Conservation (phyloP, 2,113 vertebrate genomes). For the Vulpes vulpes region DNA sequence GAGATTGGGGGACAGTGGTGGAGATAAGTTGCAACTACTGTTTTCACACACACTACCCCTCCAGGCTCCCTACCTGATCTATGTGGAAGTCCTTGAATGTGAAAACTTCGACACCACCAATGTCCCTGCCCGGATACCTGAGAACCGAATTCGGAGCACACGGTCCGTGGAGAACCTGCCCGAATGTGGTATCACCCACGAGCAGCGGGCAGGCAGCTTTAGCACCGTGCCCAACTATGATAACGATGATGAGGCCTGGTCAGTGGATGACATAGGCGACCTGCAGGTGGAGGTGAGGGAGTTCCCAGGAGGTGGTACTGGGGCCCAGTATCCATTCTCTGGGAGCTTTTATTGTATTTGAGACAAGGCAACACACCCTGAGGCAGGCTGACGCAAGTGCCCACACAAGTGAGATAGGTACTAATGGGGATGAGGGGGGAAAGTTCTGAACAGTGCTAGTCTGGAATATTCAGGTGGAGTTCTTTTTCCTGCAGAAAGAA, state of each 20-base stretch:
- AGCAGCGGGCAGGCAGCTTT: conserved; percentile 94
- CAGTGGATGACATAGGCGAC: conserved; percentile 96
- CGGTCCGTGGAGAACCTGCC: conserved; percentile 97
- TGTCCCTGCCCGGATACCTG: conserved; percentile 94
- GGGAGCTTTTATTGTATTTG: neutral
- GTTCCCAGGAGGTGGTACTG: neutral
- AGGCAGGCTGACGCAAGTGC: neutral
- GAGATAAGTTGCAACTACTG: neutral
- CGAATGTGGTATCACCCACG: conserved; percentile 92
- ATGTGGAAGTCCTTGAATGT: conserved; percentile 97
- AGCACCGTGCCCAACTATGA: conserved; percentile 96
- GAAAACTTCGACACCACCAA: conserved; percentile 96
- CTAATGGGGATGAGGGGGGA: neutral
- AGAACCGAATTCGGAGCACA: conserved; percentile 97
- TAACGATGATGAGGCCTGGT: conserved; percentile 98
- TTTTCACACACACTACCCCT: neutral
- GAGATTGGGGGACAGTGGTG: neutral
- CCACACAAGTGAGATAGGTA: neutral
- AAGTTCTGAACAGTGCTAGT: neutral
- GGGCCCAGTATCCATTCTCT: neutral
- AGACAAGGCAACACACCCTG: neutral
- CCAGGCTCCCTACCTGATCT: conserved; percentile 97
- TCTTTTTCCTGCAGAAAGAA: neutral
- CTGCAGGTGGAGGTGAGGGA: conserved; percentile 96
- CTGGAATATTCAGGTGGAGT: neutral